Evolutionary conservation across 2,797 vertebrate species (phyloP).

Genomic region (Pantherophis vulpinus): DNA sequence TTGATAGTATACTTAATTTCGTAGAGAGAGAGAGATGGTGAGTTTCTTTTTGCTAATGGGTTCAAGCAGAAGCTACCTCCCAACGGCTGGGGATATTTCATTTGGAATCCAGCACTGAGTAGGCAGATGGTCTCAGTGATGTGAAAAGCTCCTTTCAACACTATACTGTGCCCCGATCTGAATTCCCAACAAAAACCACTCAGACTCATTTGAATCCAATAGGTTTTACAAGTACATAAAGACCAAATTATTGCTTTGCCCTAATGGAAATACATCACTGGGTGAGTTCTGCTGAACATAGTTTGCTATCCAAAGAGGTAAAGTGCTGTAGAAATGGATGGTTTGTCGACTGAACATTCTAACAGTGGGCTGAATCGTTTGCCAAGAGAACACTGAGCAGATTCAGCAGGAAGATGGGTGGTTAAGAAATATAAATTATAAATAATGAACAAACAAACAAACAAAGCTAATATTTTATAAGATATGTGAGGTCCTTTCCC

Average conservation of each 20-base stretch:
- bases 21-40: background rate
- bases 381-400: background rate
- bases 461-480: background rate
- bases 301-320: background rate
- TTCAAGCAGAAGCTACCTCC: background rate
- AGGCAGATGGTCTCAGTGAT: background rate
- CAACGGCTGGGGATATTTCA: background rate
- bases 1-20: background rate
- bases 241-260: background rate
- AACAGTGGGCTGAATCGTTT: background rate
- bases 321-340: background rate
- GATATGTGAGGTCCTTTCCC: background rate
- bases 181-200: constrained; percentile 6
- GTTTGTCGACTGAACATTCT: background rate
- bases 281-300: background rate
- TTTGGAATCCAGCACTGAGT: background rate
- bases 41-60: background rate
- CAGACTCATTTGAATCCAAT: constrained; percentile 4
- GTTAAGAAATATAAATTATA: background rate
- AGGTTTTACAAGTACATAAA: background rate
- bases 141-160: background rate
- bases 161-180: background rate
- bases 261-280: background rate
- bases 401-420: background rate
- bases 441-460: background rate